phyloP scores from a whole-genome alignment of 2,888 invertebrate genomes.

The Pediacus dermestoides region DNA sequence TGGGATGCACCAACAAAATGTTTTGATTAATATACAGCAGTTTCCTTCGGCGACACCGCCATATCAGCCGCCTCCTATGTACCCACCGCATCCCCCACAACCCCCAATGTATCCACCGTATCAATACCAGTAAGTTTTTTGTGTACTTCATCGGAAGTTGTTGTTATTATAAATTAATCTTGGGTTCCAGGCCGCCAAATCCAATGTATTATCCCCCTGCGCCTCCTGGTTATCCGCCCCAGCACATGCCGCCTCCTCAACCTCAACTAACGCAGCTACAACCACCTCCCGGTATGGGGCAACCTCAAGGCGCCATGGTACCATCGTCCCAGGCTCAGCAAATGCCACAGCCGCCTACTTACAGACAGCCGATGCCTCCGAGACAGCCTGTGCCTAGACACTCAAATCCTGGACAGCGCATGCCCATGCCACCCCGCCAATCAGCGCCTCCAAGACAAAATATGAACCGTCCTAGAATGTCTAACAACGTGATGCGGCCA shows the following conservation, averaged over 20 bases:
- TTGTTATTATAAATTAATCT: neutral
- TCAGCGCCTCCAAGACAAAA: slow-evolving; percentile 27
- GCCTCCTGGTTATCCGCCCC: slow-evolving; percentile 48
- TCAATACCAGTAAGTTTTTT: slow-evolving; percentile 44
- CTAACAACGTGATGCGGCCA: slow-evolving; percentile 28
- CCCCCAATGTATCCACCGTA: slow-evolving; percentile 46
- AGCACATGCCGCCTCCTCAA: slow-evolving; percentile 41
- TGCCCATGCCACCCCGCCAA: slow-evolving; percentile 30
- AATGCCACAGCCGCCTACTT: slow-evolving; percentile 45
- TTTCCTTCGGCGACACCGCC: slow-evolving; percentile 53
- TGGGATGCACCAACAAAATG: slow-evolving; percentile 60
- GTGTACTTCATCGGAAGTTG: slow-evolving; percentile 1
- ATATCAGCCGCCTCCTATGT: slow-evolving; percentile 49
- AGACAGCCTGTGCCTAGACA: slow-evolving; percentile 34
- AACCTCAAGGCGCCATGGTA: slow-evolving; percentile 14
- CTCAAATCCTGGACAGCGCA: slow-evolving; percentile 39
- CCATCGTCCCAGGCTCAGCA: neutral
- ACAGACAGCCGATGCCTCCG: slow-evolving; percentile 49
- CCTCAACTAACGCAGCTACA: slow-evolving; percentile 22
- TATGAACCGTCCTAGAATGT: slow-evolving; percentile 23
- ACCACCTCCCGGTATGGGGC: slow-evolving; percentile 13
- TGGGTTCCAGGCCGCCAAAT: slow-evolving; percentile 35
- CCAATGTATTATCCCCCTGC: slow-evolving; percentile 45
- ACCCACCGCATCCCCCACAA: slow-evolving; percentile 41
- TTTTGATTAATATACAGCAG: slow-evolving; percentile 63